Conservation (phyloP, 2,113 vertebrate species). For the Ochotona princeps region DNA sequence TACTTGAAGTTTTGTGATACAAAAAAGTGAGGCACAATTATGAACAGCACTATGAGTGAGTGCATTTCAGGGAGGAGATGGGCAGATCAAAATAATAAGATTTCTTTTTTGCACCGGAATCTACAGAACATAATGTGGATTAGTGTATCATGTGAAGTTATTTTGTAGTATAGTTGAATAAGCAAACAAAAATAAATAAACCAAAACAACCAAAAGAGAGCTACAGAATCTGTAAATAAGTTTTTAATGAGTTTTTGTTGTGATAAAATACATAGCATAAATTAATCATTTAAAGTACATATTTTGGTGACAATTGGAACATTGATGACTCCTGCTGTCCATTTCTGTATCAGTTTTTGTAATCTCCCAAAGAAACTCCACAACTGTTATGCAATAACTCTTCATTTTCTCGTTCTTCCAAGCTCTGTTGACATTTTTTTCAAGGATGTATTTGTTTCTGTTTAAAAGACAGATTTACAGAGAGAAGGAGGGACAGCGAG, state of each 20-base stretch:
- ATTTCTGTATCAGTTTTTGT: neutral
- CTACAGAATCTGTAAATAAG: neutral
- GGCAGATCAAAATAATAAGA: neutral
- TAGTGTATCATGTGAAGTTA: neutral
- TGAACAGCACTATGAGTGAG: neutral
- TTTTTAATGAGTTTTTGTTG: neutral
- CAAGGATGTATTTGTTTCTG: too few species aligned
- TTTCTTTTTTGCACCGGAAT: neutral
- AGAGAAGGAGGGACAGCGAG: too few species aligned
- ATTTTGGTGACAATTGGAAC: neutral
- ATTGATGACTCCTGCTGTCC: neutral
- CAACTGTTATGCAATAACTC: neutral
- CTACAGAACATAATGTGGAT: neutral
- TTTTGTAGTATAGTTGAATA: neutral
- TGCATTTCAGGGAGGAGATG: neutral
- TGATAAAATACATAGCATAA: neutral
- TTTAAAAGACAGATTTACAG: too few species aligned
- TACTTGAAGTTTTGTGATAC: neutral
- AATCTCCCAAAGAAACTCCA: neutral
- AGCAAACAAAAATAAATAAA: neutral
- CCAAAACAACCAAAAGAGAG: neutral
- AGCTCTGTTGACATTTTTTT: neutral
- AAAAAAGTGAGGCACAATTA: neutral
- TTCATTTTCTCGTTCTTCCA: neutral
- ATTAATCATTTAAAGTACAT: neutral